Percentiles rank a stretch among this genome's conserved stretches.
These are phyloP conservation scores for Lamproptera curius DNA, from an alignment of 2,888 invertebrate genomes.

Conservation along the genomic window DNA sequence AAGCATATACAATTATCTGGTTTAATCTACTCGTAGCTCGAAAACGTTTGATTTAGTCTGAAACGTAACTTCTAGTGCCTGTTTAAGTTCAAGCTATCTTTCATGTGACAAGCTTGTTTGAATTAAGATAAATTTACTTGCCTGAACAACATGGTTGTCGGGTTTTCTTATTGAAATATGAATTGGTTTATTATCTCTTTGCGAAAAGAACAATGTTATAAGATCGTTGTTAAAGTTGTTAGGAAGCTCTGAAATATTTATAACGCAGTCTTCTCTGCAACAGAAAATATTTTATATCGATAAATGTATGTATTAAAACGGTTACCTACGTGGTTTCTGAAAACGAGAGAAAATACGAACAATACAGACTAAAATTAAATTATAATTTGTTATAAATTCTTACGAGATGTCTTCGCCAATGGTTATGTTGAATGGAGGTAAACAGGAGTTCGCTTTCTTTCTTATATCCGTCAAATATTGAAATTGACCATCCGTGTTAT, in stretches of 20 bases:
- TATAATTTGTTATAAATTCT: slow-evolving; percentile 30
- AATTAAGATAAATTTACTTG: slow-evolving; percentile 25
- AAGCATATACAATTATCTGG: not conserved
- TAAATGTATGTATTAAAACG: slow-evolving; percentile 1
- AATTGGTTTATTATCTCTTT: slow-evolving; percentile 40
- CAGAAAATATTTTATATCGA: slow-evolving; percentile 14
- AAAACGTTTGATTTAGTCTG: not conserved
- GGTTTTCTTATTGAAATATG: slow-evolving; percentile 46
- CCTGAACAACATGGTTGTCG: slow-evolving; percentile 47
- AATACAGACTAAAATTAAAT: slow-evolving; percentile 1
- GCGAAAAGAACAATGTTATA: slow-evolving; percentile 39
- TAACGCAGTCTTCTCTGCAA: slow-evolving; percentile 45
- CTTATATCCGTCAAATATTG: slow-evolving; percentile 31
- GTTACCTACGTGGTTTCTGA: not conserved
- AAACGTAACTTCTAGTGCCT: too few relatives aligned
- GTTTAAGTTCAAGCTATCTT: too few relatives aligned
- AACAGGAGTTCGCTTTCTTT: slow-evolving; percentile 31
- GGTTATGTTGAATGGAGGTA: slow-evolving; percentile 41
- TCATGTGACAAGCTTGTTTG: too few relatives aligned
- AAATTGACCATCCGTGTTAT: slow-evolving; percentile 40
- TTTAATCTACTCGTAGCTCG: not conserved
- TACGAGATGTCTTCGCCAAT: slow-evolving; percentile 51
- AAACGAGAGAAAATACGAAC: not conserved
- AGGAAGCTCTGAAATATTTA: slow-evolving; percentile 41
- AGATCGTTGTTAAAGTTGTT: slow-evolving; percentile 34